Evolutionary conservation across 23 tunicate species (phyloP).

Genomic region (Oikopleura dioica): DNA sequence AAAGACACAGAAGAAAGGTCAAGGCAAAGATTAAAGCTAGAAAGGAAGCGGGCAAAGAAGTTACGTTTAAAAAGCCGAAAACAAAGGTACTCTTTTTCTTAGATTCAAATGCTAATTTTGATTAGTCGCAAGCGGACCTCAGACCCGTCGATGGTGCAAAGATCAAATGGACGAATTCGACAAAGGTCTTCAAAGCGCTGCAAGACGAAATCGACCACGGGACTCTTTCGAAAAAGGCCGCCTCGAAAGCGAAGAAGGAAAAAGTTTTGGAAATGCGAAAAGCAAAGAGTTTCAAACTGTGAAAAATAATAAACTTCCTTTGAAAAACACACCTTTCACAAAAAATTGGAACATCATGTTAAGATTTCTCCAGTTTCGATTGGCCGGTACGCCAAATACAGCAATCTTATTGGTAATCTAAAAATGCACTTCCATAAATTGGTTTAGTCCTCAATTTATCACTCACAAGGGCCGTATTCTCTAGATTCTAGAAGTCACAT

Average conservation of each 20-base stretch:
- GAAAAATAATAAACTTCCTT: no score
- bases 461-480: no score
- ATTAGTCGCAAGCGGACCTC: not conserved
- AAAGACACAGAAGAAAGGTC: not conserved
- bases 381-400: no score
- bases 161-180: slow-evolving; percentile 6
- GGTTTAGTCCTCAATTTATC: no score
- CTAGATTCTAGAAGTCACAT: no score
- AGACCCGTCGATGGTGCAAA: not conserved
- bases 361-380: no score
- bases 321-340: no score
- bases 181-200: slow-evolving; percentile 1
- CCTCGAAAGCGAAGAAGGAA: not conserved
- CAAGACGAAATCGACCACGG: not conserved
- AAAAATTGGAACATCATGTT: no score
- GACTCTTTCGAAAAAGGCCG: not conserved
- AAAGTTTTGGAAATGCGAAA: not conserved
- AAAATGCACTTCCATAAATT: no score
- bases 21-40: not conserved
- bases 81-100: no score
- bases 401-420: no score
- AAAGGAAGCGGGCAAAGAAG: slow-evolving; percentile 11
- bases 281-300: not conserved
- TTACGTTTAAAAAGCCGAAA: slow-evolving; percentile 10
- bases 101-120: no score